These are phyloP conservation scores for Pseudoatta argentina DNA, from an alignment of 1,140 invertebrate species.

Conservation along the genomic window DNA sequence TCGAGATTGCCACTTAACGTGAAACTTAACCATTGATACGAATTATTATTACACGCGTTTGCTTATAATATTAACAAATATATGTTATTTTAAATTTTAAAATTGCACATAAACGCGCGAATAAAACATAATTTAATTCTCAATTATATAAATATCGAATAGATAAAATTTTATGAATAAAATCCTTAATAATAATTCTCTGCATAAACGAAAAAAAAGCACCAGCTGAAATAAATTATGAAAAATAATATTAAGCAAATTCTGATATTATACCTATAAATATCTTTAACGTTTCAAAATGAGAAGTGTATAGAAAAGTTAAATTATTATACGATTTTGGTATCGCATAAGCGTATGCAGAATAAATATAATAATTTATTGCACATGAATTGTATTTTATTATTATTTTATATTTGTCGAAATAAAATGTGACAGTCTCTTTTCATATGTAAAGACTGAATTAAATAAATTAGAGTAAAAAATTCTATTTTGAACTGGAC, in stretches of 20 bases:
- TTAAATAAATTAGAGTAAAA: conserved; percentile 2
- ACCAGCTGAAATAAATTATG: not conserved
- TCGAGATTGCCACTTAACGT: not conserved
- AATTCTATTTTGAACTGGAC: not conserved
- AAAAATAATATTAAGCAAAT: conserved; percentile 25
- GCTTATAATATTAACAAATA: not conserved
- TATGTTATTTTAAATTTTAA: not conserved
- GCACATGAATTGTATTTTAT: not conserved
- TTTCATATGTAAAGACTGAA: not conserved
- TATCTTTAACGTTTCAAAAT: not conserved
- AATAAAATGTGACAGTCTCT: not conserved
- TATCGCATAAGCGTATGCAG: not conserved
- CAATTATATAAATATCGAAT: not conserved
- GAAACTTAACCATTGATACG: not conserved
- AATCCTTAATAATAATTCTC: not conserved
- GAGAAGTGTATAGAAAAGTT: not conserved
- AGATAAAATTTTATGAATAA: not conserved
- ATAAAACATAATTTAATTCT: conserved; percentile 1
- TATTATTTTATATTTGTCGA: not conserved
- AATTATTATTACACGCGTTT: not conserved
- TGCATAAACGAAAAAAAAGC: not conserved
- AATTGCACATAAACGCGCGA: not conserved
- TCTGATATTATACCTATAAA: not conserved
- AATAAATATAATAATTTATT: conserved; percentile 11
- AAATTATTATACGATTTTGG: conserved; percentile 14